phyloP scores from a whole-genome alignment of 2,797 vertebrate genomes.

The Acropternis orthonyx region DNA sequence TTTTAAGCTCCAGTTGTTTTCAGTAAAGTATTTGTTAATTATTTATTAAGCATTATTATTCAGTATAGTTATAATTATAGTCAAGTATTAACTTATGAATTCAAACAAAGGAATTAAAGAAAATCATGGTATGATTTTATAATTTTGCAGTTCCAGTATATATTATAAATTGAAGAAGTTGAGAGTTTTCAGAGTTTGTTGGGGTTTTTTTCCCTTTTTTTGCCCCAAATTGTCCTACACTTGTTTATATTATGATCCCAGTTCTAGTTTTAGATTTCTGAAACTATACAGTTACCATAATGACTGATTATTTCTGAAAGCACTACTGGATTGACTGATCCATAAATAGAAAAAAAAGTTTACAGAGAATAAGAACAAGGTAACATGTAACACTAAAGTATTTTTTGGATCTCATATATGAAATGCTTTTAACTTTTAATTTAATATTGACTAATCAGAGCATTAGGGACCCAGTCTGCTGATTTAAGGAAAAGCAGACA shows the following conservation, averaged over 20 bases:
- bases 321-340: neutral
- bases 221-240: neutral
- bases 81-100: neutral
- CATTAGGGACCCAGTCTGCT: neutral
- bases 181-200: neutral
- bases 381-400: neutral
- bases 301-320: neutral
- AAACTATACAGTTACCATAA: neutral
- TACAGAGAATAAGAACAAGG: neutral
- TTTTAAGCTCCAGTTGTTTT: neutral
- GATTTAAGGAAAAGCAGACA: neutral
- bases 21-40: neutral
- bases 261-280: neutral
- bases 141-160: neutral
- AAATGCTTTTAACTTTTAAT: neutral
- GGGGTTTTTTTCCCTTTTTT: rapidly evolving
- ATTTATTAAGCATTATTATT: neutral
- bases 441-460: conserved; percentile 1
- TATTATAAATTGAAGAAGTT: neutral
- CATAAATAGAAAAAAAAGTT: neutral
- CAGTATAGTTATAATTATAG: neutral
- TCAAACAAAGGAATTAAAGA: neutral
- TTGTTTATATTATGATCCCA: neutral
- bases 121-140: neutral
- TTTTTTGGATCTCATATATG: neutral